Evolutionary conservation across 2,888 invertebrate genomes (phyloP), one percentile per base, ranked within the genome.

Genomic region (Maniola hyperantus): DNA sequence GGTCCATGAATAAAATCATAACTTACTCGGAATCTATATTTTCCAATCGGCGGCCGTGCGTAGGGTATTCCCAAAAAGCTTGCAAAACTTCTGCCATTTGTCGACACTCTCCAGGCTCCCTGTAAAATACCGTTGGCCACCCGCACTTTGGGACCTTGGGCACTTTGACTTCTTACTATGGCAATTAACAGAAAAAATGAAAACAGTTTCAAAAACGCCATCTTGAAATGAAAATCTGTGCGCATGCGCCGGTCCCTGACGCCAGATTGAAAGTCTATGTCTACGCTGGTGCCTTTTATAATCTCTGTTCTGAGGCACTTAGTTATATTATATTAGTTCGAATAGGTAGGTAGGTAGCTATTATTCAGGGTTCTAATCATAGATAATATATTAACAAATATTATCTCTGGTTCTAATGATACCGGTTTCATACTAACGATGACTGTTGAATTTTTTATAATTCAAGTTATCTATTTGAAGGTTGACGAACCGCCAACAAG

Each of bases 31-130:
- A 95, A 95, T 74, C 95, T 84, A 57, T 93, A 86, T 69, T 93
- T 92, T n/a, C 94, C 95, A 10, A 94, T 78, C 0, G 95, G 95
- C 13, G 95, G 94, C 62, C 93, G 81, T 0, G 95, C 95, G 74
- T 95, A 96, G 0, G 95, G 95, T 57, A 96, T 87, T 0, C 95
- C 95, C 73, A 94, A 89, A 73, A 95, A 96, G 46, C 94, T 94
- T 8, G 93, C 93, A 72, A 89, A 94, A 0, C 80, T 77, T 71
- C 93, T 78, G 26, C 91, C 88, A 55, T 86, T 83, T 1, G 84
- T 80, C 0, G 92, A 89, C 1, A 80, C 76, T 65, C 83, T 86
- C 92, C 91, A 92, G 0, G 83, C 63, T 0, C 92, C 92, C 61
- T 84, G 85, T 0, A 92, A 67, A 0, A 83, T 61, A 0, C 92